Percentiles rank a stretch among this genome's conserved stretches.
These are phyloP conservation scores for Philypnodon macrostomus DNA, from an alignment of 2,797 vertebrate genomes.

Conservation along the genomic window DNA sequence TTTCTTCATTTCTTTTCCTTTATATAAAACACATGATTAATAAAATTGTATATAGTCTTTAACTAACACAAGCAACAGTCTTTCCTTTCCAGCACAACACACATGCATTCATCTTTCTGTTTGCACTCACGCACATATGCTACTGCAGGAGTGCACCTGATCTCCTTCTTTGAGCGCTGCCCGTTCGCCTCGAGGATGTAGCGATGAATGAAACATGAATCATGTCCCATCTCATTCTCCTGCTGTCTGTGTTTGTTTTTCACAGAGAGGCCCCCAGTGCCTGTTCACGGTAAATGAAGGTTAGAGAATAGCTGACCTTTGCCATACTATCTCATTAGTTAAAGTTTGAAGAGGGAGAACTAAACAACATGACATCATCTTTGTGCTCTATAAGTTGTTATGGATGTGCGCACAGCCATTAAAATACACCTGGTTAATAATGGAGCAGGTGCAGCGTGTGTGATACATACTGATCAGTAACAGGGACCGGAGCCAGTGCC, in stretches of 20 bases:
- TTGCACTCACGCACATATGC: constrained; percentile 6
- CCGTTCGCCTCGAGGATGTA: constrained; percentile 8
- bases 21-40: too few relatives aligned
- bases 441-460: constrained; percentile 31
- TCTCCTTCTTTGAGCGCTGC: constrained; percentile 14
- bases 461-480: constrained; percentile 35
- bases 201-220: constrained; percentile 51
- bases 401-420: background rate
- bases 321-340: constrained; percentile 5
- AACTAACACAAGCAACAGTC: too few relatives aligned
- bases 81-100: constrained; percentile 24
- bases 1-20: too few relatives aligned
- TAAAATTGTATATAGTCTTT: too few relatives aligned
- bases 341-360: background rate
- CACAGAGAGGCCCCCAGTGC: background rate
- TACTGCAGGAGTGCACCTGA: constrained; percentile 32
- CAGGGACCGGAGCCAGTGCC: constrained; percentile 2
- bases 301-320: constrained; percentile 9
- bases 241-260: constrained; percentile 6
- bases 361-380: constrained; percentile 6
- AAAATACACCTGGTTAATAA: constrained; percentile 36
- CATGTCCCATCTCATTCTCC: constrained; percentile 12
- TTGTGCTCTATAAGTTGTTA: constrained; percentile 1
- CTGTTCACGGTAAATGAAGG: background rate
- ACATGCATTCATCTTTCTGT: constrained; percentile 12